Base-by-base conservation (phyloP, 2,888 invertebrate genomes). In the Tachina fera region DNA sequence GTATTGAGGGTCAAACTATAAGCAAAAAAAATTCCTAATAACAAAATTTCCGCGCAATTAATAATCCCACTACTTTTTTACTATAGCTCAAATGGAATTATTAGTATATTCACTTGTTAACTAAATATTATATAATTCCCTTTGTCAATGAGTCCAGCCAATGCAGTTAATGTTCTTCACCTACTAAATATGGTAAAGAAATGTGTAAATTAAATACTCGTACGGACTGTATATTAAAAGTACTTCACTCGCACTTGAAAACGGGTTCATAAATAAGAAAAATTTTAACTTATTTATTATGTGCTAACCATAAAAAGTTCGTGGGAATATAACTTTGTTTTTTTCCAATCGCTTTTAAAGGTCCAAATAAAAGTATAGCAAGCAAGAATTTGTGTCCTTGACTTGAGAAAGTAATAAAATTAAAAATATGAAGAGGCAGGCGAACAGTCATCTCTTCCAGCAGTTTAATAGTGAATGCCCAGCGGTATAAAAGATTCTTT, bases 281-380 rank as follows among this genome's bases (percentile, higher is more conserved):
- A 72, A 77, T 71, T 65, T 51, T 76, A 76, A 75, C 71, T 74
- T 86, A 88, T 88, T 88, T 88, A 87, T 87, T 85, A 83, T 81
- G 87, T 87, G 87, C 82, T 83, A 71, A 49, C 87, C 87, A 87
- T 84, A 84, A 87, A 87, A 86, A 86, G 88, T 87, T 87, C 88
- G 88, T 88, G 88, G 88, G 88, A 88, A 88, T 85, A 80, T 71
- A 65, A 65, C 51, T 49, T 51, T 86, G 80, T 87, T 84, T 87
- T 87, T n/a, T 67, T 19, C 39, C 63, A 47, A 68, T 49, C 39
- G 47, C 56, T 19, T 76, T 16, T 45, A 63, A 39, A 45, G 39
- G 47, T 51, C 56, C 49, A 72, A 81, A 68, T 70, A 75, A 76
- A 58, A 80, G 61, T 68, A 53, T 67, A 16, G 19, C 51, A 41